Conservation (phyloP, 1,140 invertebrate genomes). For the Zaprionus capensis region DNA sequence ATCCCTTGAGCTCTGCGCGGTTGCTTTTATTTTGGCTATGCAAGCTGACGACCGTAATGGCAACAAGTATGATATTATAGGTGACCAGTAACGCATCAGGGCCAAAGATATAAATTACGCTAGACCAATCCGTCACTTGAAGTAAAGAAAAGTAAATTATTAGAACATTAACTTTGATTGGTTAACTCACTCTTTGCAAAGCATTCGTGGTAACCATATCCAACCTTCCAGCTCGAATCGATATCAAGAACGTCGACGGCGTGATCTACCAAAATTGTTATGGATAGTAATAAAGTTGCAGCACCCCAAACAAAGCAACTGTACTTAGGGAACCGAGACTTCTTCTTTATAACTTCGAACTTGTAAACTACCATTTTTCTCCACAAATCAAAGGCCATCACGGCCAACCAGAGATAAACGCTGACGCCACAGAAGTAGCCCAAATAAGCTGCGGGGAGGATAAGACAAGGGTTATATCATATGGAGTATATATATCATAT, state of each 20-base stretch:
- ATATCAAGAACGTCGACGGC: not conserved
- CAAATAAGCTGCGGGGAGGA: not conserved
- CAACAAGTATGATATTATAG: not conserved
- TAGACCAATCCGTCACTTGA: not conserved
- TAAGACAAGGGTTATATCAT: too few relatives aligned
- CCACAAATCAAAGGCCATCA: not conserved
- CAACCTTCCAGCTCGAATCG: slow-evolving; percentile 1
- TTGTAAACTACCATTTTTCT: not conserved
- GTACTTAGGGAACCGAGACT: not conserved
- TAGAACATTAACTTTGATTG: too few relatives aligned
- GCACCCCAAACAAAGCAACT: slow-evolving; percentile 7
- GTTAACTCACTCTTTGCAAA: slow-evolving; percentile 4
- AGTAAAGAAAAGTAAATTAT: not conserved
- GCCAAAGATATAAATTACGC: not conserved
- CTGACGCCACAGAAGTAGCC: not conserved
- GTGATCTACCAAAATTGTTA: not conserved
- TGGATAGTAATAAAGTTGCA: not conserved
- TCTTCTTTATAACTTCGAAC: not conserved
- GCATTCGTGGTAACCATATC: not conserved
- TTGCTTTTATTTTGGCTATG: not conserved
- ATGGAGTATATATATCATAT: too few relatives aligned
- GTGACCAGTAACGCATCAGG: not conserved
- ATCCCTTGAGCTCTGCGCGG: not conserved
- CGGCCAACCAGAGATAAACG: not conserved
- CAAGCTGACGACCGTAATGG: not conserved